Percentiles rank a stretch among this genome's conserved stretches.
These are phyloP conservation scores for Mythimna vitellina DNA, from an alignment of 2,888 invertebrate species.

Conservation along the genomic window DNA sequence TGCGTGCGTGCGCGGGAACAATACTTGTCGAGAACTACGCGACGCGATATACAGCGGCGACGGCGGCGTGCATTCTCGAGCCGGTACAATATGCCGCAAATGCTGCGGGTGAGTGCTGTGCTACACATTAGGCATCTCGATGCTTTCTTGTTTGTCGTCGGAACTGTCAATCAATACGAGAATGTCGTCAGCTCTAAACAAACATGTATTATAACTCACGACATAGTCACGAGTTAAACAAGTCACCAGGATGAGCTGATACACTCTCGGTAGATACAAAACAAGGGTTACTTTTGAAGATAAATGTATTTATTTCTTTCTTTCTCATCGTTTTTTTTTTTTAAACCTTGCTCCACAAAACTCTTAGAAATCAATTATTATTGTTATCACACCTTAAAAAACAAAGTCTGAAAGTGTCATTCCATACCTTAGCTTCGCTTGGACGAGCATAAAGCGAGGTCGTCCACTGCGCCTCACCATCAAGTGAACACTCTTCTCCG, in stretches of 20 bases:
- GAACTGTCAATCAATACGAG: neutral
- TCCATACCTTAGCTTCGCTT: no score
- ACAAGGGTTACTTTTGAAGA: neutral
- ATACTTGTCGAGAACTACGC: neutral
- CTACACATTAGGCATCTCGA: neutral
- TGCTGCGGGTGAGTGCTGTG: neutral
- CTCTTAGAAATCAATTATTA: neutral
- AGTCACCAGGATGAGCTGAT: no score
- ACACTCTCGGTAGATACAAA: neutral
- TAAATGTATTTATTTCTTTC: neutral
- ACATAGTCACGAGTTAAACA: no score
- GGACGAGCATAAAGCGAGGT: neutral
- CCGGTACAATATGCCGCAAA: neutral
- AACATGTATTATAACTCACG: neutral
- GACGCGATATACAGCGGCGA: neutral
- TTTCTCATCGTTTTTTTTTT: no score
- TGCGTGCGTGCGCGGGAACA: neutral
- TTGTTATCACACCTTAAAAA: neutral
- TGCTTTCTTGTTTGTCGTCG: neutral
- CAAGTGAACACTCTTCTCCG: neutral
- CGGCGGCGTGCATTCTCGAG: neutral
- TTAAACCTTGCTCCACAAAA: no score
- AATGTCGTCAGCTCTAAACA: neutral
- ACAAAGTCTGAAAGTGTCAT: neutral
- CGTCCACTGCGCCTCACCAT: neutral